Evolutionary conservation across 2,888 invertebrate genomes (phyloP).

Genomic region (Augochlorella aurata): DNA sequence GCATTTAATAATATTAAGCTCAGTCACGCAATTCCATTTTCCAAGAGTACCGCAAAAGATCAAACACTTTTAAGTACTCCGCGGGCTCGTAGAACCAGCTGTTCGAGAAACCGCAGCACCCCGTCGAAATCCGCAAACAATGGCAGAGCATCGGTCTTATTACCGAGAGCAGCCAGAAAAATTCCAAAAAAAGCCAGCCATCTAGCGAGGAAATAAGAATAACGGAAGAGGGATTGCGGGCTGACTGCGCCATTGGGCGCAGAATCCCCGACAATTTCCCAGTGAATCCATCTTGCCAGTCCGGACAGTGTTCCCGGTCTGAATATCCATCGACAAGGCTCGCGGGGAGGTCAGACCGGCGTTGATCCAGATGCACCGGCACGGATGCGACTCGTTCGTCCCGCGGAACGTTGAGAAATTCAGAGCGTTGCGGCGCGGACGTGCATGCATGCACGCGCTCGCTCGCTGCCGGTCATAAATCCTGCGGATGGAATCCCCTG

Average conservation of each 20-base stretch:
- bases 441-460: slow-evolving; percentile 21
- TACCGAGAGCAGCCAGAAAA: not conserved
- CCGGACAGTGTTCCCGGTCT: slow-evolving; percentile 53
- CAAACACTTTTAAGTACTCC: not conserved
- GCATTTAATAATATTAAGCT: no score
- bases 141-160: not conserved
- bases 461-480: slow-evolving; percentile 16
- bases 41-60: not conserved
- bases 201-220: not conserved
- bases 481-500: slow-evolving; percentile 40
- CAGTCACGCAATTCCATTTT: not conserved
- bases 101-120: not conserved
- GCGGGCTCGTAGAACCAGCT: not conserved
- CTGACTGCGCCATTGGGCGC: slow-evolving; percentile 54
- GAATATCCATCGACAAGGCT: slow-evolving; percentile 17
- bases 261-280: slow-evolving; percentile 64
- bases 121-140: not conserved
- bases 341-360: not conserved
- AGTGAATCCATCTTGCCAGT: slow-evolving; percentile 71
- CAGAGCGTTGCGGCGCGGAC: slow-evolving; percentile 5
- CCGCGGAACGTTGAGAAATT: slow-evolving; percentile 31
- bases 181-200: not conserved
- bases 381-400: slow-evolving; percentile 2
- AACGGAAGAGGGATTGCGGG: slow-evolving; percentile 8
- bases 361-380: not conserved